A percentile compares a stretch with the other conserved stretches of the same genome.
Conservation (phyloP, 2,888 invertebrate species). For the Hoplodrina ambigua region DNA sequence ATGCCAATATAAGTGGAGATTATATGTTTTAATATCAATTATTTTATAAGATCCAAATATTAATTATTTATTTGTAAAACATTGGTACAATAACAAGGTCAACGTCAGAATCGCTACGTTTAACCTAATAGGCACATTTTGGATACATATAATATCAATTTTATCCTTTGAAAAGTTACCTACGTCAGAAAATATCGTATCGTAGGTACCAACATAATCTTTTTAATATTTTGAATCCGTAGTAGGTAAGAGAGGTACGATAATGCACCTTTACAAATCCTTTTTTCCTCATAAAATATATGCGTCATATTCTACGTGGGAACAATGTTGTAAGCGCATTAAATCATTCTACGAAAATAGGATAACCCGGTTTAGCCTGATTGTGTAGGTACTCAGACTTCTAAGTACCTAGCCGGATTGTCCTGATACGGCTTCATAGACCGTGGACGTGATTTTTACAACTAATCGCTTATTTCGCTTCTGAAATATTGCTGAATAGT, state of each 20-base stretch:
- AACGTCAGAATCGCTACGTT: too few species aligned
- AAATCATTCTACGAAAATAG: conserved; percentile 60
- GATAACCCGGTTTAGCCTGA: conserved; percentile 61
- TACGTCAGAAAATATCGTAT: neutral
- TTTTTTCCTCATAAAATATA: conserved; percentile 11
- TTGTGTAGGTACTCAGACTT: conserved; percentile 65
- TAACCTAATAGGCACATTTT: too few species aligned
- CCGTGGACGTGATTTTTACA: conserved; percentile 41
- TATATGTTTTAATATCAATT: neutral
- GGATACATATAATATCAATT: too few species aligned
- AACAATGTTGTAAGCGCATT: conserved; percentile 49
- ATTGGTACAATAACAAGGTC: too few species aligned
- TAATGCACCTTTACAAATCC: conserved; percentile 5
- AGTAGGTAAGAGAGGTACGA: neutral
- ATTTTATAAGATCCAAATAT: too few species aligned
- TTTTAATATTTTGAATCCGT: conserved; percentile 29
- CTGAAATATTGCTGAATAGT: conserved; percentile 7
- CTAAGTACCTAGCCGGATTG: conserved; percentile 56
- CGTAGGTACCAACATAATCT: neutral
- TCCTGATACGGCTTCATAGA: conserved; percentile 59
- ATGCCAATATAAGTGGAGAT: neutral
- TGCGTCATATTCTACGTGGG: conserved; percentile 16
- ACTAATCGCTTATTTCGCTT: conserved; percentile 23
- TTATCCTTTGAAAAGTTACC: conserved; percentile 8
- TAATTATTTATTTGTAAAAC: too few species aligned